Percentiles rank a stretch among this genome's conserved stretches.
phyloP scores from a whole-genome alignment of 2,797 vertebrate genomes.

The Mus minutoides region DNA sequence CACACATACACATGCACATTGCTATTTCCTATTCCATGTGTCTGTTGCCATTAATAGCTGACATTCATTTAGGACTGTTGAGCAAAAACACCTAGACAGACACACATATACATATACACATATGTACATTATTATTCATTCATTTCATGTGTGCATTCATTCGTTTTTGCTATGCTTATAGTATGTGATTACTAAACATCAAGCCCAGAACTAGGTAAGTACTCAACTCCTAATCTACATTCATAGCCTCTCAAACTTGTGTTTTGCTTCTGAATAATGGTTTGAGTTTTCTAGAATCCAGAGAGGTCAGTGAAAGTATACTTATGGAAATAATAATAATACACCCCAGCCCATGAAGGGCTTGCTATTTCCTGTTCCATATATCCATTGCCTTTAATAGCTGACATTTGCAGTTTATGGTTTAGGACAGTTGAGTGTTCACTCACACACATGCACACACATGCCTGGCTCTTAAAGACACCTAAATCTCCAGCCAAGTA shows the following conservation, averaged over 20 bases:
- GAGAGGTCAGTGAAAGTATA: slow-evolving; percentile 18
- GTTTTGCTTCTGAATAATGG: slow-evolving; percentile 27
- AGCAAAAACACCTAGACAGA: not conserved
- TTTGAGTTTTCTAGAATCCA: slow-evolving; percentile 41
- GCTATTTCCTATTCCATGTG: too few species aligned
- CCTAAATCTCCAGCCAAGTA: not conserved
- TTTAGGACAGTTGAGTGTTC: not conserved
- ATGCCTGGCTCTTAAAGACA: not conserved
- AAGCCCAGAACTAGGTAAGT: not conserved
- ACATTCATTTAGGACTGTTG: not conserved
- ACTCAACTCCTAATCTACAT: not conserved
- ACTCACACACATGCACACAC: too few species aligned
- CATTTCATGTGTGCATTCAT: not conserved
- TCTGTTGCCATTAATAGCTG: not conserved
- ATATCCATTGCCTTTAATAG: slow-evolving; percentile 9
- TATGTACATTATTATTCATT: not conserved
- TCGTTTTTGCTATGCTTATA: not conserved
- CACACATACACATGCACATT: not conserved
- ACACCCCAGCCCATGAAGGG: not conserved
- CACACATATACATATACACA: not conserved
- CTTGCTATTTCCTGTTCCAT: not conserved
- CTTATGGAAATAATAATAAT: not conserved
- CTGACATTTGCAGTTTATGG: not conserved
- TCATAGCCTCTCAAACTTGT: not conserved
- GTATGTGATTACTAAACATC: not conserved